Evolutionary conservation across 92 coral and sea anemone genomes (phyloP).

Genomic region (Palythoa grandiflora): DNA sequence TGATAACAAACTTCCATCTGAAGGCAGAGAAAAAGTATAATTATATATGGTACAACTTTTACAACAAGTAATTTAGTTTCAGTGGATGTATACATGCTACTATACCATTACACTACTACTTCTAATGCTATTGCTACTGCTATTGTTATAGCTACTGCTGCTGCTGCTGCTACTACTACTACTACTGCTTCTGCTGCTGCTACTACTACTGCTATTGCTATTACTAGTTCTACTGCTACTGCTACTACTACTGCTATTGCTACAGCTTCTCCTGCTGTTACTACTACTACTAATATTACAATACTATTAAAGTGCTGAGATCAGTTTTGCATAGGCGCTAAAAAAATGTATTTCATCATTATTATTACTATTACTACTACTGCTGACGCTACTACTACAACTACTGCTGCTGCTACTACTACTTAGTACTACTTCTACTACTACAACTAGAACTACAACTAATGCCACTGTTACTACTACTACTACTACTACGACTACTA

Average conservation of each 20-base stretch:
- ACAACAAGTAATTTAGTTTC: too few relatives aligned
- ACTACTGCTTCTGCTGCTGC: neutral
- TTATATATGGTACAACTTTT: too few relatives aligned
- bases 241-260: neutral
- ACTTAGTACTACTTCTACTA: neutral
- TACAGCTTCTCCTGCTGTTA: neutral
- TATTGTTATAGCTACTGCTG: neutral
- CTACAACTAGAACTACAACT: neutral
- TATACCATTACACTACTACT: too few relatives aligned
- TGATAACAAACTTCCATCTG: constrained; percentile 58
- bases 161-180: neutral
- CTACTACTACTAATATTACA: neutral
- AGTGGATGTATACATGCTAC: too few relatives aligned
- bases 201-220: neutral
- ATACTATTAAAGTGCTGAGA: too few relatives aligned
- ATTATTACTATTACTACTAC: neutral
- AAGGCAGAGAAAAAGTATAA: constrained; percentile 5
- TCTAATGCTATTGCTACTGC: too few relatives aligned
- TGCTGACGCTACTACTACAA: neutral
- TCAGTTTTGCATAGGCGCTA: too few relatives aligned
- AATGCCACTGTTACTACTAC: neutral
- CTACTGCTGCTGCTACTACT: neutral
- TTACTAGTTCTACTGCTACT: neutral
- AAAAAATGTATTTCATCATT: too few relatives aligned
- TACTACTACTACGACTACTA: neutral